These are phyloP conservation scores for Charina bottae DNA, from an alignment of 2,113 vertebrate genomes.

Conservation along the genomic window DNA sequence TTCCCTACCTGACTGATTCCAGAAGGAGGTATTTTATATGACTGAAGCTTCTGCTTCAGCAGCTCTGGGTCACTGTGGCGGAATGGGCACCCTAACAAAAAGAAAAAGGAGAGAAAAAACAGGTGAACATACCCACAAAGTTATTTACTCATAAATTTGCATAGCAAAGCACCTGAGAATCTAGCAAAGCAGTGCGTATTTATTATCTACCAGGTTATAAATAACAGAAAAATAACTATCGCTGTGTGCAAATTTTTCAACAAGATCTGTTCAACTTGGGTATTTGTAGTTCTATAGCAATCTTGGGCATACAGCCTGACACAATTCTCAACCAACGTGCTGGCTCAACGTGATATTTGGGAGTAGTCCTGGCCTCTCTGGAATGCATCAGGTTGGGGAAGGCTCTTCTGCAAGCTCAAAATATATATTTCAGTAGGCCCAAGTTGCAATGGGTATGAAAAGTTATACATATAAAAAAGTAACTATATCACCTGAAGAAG, in stretches of 20 bases:
- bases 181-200: slow-evolving; percentile 57
- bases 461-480: neutral
- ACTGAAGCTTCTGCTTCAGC: slow-evolving; percentile 93
- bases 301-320: neutral
- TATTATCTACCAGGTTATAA: slow-evolving; percentile 70
- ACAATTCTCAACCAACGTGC: neutral
- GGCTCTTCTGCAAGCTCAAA: neutral
- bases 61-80: slow-evolving; percentile 93
- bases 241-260: slow-evolving; percentile 50
- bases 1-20: slow-evolving; percentile 87
- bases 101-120: neutral
- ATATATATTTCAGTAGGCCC: neutral
- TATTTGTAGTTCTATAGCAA: neutral
- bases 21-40: slow-evolving; percentile 83
- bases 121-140: slow-evolving; percentile 52
- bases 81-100: slow-evolving; percentile 88
- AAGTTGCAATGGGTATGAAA: slow-evolving; percentile 24
- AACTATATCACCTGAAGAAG: neutral
- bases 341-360: neutral
- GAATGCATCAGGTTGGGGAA: neutral
- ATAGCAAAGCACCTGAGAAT: slow-evolving; percentile 57
- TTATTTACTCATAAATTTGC: slow-evolving; percentile 59
- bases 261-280: neutral
- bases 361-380: neutral
- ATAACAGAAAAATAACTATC: slow-evolving; percentile 72